Conservation (phyloP, 2,113 vertebrate species). For the Callochromis pleurospilus region DNA sequence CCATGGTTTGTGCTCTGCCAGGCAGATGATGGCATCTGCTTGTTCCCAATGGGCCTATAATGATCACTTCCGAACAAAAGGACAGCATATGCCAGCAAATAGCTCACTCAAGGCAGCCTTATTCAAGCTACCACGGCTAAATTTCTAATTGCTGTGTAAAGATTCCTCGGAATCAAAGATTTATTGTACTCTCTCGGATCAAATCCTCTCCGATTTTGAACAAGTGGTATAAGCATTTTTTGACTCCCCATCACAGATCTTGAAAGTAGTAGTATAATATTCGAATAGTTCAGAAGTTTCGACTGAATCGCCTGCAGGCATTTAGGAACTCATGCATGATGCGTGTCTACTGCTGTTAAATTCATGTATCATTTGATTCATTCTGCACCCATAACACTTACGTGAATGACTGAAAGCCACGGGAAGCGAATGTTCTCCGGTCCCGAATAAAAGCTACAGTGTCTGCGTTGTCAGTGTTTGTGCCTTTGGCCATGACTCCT, state of each 20-base stretch:
- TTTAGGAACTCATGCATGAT: not conserved
- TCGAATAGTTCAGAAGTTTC: not conserved
- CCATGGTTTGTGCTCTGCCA: conserved; percentile 50
- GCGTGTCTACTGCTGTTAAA: not conserved
- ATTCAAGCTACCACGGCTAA: conserved; percentile 14
- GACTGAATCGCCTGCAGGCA: not conserved
- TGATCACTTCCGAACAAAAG: conserved; percentile 56
- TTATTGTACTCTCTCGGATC: not conserved
- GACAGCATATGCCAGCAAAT: conserved; percentile 51
- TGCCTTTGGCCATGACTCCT: conserved; percentile 10
- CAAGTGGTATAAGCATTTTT: not conserved
- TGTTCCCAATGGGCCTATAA: conserved; percentile 50
- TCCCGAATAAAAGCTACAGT: not conserved
- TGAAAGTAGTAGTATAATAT: not conserved
- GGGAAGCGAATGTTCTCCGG: not conserved
- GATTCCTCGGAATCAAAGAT: not conserved
- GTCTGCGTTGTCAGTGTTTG: not conserved
- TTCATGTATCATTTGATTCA: conserved; percentile 4
- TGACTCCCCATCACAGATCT: not conserved
- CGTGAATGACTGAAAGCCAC: conserved; percentile 9
- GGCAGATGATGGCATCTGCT: conserved; percentile 65
- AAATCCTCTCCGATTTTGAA: not conserved
- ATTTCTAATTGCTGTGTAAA: conserved; percentile 31
- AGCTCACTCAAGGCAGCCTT: conserved; percentile 41
- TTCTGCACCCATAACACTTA: not conserved